Conservation (phyloP, 2,113 vertebrate genomes). For the Amazona guildingii region DNA sequence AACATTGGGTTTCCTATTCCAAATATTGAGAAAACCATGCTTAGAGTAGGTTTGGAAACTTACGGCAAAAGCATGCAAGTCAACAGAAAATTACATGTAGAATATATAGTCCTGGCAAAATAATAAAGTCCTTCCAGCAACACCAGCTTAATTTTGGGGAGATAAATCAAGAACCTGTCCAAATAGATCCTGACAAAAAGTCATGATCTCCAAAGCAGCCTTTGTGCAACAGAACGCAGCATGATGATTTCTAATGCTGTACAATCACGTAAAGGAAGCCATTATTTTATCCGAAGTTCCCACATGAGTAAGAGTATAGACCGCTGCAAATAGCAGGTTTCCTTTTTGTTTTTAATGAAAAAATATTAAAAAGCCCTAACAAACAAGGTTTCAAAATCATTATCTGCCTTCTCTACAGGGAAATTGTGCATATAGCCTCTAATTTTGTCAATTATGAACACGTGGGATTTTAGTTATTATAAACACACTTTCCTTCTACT, state of each 20-base stretch:
- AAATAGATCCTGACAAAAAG: background rate
- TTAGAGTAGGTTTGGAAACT: background rate
- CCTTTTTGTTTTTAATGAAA: constrained; percentile 60
- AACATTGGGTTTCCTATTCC: background rate
- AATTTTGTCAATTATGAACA: constrained; percentile 58
- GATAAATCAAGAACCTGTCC: background rate
- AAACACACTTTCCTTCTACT: constrained; percentile 39
- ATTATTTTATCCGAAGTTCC: constrained; percentile 38
- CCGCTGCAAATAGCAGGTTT: constrained; percentile 29
- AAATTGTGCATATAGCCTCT: constrained; percentile 48
- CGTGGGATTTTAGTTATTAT: constrained; percentile 42
- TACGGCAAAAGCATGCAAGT: background rate
- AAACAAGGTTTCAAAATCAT: constrained; percentile 63
- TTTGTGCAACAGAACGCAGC: background rate
- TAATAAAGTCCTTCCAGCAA: background rate
- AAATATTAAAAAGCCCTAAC: constrained; percentile 44
- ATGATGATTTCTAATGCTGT: background rate
- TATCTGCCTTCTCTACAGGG: constrained; percentile 40
- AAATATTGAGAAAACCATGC: background rate
- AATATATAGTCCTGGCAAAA: background rate
- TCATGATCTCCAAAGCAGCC: background rate
- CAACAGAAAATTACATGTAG: background rate
- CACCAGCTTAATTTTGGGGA: background rate
- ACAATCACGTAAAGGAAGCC: constrained; percentile 37
- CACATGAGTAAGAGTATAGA: constrained; percentile 7